Evolutionary conservation across 2,888 invertebrate genomes (phyloP).

Genomic region (Galerucella nymphaeae): DNA sequence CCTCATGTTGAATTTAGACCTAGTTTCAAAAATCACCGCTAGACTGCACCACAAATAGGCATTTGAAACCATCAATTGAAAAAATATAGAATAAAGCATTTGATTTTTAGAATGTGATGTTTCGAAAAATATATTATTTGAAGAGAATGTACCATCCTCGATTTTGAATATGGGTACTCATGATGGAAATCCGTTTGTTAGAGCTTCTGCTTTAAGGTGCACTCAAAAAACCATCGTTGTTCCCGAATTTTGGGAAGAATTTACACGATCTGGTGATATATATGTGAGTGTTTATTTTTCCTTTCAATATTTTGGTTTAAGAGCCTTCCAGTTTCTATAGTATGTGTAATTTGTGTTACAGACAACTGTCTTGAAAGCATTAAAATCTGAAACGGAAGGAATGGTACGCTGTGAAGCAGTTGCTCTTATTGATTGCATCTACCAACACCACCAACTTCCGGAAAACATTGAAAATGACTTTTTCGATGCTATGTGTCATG

Average conservation of each 20-base stretch:
- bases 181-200: conserved; percentile 80
- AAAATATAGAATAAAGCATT: too few relatives aligned
- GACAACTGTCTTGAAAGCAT: conserved; percentile 68
- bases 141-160: conserved; percentile 73
- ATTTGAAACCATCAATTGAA: too few relatives aligned
- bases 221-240: conserved; percentile 76
- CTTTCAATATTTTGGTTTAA: too few relatives aligned
- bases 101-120: conserved; percentile 80
- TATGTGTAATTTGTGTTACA: conserved; percentile 52
- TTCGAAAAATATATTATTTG: conserved; percentile 77
- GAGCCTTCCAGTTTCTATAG: not conserved
- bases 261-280: conserved; percentile 63
- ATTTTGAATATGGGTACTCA: conserved; percentile 74
- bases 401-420: conserved; percentile 82
- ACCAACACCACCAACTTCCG: conserved; percentile 73
- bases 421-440: conserved; percentile 73
- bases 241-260: conserved; percentile 74
- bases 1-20: too few relatives aligned
- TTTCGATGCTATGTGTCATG: conserved; percentile 74
- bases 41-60: too few relatives aligned
- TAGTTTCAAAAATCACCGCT: too few relatives aligned
- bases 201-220: conserved; percentile 80
- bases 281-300: conserved; percentile 29
- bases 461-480: conserved; percentile 66
- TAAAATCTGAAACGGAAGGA: conserved; percentile 79